Evolutionary conservation across 2,113 vertebrate species (phyloP).

Genomic region (Variabilichromis moorii): DNA sequence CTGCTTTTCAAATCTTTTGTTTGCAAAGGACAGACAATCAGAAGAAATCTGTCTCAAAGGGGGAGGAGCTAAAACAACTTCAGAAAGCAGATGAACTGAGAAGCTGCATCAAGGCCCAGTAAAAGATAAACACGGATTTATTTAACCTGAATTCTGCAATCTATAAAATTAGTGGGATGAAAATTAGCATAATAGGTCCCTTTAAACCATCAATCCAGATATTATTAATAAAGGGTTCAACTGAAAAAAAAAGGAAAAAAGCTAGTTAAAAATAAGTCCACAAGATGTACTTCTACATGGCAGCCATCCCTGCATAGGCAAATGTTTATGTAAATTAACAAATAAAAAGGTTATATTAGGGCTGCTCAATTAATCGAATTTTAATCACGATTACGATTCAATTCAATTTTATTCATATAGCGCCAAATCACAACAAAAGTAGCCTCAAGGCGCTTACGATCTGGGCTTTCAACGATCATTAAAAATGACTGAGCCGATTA

Average conservation of each 20-base stretch:
- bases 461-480: too few relatives aligned
- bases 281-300: background rate
- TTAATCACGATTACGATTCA: too few relatives aligned
- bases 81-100: background rate
- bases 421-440: too few relatives aligned
- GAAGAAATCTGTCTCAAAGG: background rate
- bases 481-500: too few relatives aligned
- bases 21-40: background rate
- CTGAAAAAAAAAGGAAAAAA: background rate
- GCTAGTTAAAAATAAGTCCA: background rate
- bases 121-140: background rate
- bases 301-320: background rate
- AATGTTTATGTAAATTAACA: background rate
- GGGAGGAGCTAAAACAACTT: background rate
- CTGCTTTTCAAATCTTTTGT: background rate
- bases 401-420: too few relatives aligned
- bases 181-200: background rate
- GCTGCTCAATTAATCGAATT: too few relatives aligned
- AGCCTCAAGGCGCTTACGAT: too few relatives aligned
- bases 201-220: background rate
- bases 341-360: background rate
- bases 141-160: background rate
- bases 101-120: background rate
- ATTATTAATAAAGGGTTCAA: background rate
- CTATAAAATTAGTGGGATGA: background rate